Evolutionary conservation across 2,888 invertebrate genomes (phyloP).

Genomic region (Abscondita cerata): DNA sequence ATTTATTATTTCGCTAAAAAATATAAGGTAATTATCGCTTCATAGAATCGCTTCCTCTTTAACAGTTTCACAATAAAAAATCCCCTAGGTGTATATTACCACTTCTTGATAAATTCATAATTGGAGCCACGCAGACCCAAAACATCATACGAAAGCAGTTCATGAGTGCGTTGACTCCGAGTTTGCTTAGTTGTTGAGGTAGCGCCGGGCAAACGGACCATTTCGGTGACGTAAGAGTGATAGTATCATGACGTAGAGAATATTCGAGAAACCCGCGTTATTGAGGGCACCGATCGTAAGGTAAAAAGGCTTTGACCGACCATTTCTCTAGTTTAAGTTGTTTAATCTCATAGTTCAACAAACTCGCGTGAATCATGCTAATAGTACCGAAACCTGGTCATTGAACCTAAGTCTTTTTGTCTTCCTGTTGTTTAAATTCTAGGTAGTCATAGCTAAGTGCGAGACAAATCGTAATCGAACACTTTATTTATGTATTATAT

Average conservation of each 20-base stretch:
- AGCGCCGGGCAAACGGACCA: conserved; percentile 46
- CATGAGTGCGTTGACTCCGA: conserved; percentile 48
- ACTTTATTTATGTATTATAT: too few relatives aligned
- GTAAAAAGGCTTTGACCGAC: conserved; percentile 63
- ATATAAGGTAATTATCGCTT: too few relatives aligned
- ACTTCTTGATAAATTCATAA: too few relatives aligned
- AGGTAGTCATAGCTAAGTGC: too few relatives aligned
- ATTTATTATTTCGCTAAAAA: too few relatives aligned
- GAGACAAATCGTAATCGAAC: too few relatives aligned
- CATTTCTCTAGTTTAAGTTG: conserved; percentile 34
- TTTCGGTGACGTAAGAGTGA: conserved; percentile 52
- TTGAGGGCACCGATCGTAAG: conserved; percentile 46
- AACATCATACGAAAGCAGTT: conserved; percentile 9
- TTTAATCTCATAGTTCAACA: conserved; percentile 36
- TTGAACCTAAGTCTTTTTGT: neutral
- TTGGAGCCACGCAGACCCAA: too few relatives aligned
- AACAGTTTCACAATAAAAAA: too few relatives aligned
- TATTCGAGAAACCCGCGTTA: conserved; percentile 51
- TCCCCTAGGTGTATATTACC: too few relatives aligned
- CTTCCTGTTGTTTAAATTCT: too few relatives aligned
- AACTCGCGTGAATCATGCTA: conserved; percentile 33
- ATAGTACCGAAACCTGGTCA: conserved; percentile 19
- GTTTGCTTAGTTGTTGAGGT: conserved; percentile 45
- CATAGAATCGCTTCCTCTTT: too few relatives aligned
- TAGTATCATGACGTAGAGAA: conserved; percentile 51